phyloP scores from a whole-genome alignment of 2,113 vertebrate species.

The Apus apus region DNA sequence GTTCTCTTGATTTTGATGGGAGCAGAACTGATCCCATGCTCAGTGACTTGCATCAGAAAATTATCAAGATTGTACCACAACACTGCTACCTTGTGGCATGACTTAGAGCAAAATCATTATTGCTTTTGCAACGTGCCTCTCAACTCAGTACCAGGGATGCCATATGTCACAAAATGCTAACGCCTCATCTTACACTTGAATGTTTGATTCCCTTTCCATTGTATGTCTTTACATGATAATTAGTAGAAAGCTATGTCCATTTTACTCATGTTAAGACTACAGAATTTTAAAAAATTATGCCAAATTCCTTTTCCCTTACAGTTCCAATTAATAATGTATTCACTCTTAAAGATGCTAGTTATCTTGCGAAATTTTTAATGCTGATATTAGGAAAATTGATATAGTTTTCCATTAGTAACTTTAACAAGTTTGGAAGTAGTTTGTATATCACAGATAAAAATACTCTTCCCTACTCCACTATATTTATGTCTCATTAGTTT shows the following conservation, averaged over 20 bases:
- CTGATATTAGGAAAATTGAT: constrained; percentile 13
- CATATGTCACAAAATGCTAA: constrained; percentile 2
- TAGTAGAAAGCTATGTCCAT: background rate
- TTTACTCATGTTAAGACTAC: background rate
- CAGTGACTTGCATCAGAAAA: background rate
- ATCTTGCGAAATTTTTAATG: background rate
- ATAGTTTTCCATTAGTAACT: constrained; percentile 48
- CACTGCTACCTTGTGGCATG: constrained; percentile 62
- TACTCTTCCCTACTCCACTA: constrained; percentile 43
- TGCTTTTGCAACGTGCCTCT: constrained; percentile 14
- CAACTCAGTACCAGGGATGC: background rate
- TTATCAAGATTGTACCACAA: constrained; percentile 50
- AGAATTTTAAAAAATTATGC: background rate
- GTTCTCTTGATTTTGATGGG: background rate
- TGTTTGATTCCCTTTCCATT: background rate
- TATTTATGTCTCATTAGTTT: constrained; percentile 74
- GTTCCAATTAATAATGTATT: background rate
- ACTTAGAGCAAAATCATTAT: background rate
- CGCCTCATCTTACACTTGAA: background rate
- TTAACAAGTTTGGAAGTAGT: constrained; percentile 48
- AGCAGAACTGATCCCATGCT: background rate
- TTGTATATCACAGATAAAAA: constrained; percentile 66
- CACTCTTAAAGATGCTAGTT: constrained; percentile 9
- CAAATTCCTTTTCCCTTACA: background rate
- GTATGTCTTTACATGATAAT: background rate